Conservation (phyloP, 2,113 vertebrate genomes). For the Charadrius vociferus region DNA sequence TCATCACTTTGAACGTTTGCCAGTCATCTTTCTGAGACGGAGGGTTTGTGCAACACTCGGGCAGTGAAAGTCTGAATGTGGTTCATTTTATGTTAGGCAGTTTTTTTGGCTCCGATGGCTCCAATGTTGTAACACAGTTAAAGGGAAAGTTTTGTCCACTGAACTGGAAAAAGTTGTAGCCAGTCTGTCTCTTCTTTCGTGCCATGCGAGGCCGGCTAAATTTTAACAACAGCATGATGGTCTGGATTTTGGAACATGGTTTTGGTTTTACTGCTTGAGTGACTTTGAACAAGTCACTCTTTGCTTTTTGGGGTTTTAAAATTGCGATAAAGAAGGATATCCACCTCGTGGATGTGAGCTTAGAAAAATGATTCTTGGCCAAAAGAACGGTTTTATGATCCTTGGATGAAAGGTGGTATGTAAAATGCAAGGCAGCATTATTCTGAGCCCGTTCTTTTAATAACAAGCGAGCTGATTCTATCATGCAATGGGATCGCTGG, state of each 20-base stretch:
- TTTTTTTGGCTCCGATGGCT: neutral
- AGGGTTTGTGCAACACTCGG: neutral
- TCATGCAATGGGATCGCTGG: neutral
- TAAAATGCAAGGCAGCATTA: neutral
- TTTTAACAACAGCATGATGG: constrained; percentile 19
- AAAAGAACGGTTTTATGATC: neutral
- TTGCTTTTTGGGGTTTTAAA: neutral
- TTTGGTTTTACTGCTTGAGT: constrained; percentile 24
- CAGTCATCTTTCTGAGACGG: neutral
- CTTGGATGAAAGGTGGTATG: neutral
- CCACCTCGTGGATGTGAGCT: neutral
- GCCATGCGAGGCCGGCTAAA: neutral
- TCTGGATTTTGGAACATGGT: constrained; percentile 21
- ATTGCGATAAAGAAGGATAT: neutral
- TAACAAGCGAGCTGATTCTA: neutral
- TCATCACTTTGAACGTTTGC: neutral
- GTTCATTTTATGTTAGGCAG: neutral
- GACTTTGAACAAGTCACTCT: constrained; percentile 10
- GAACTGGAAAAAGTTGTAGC: constrained; percentile 20
- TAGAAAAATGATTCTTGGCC: neutral
- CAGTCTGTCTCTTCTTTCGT: constrained; percentile 25
- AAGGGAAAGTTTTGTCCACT: constrained; percentile 28
- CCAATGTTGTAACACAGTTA: neutral
- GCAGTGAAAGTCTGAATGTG: constrained; percentile 47
- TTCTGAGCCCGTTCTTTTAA: neutral